phyloP scores from a whole-genome alignment of 1,140 invertebrate species.

The Formica selysi region DNA sequence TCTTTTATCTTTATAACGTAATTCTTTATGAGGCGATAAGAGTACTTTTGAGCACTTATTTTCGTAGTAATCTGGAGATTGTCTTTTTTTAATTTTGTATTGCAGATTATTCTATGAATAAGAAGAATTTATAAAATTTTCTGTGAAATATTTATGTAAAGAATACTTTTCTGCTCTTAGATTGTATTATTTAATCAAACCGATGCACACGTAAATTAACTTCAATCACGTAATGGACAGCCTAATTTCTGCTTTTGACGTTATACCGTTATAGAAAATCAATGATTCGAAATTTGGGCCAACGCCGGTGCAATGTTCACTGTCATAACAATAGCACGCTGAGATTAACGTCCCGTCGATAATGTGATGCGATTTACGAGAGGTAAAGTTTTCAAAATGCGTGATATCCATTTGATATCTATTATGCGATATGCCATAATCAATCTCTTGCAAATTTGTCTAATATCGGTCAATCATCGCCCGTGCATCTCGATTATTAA shows the following conservation, averaged over 20 bases:
- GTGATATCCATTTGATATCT: conserved; percentile 9
- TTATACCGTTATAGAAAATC: conserved; percentile 46
- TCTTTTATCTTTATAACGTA: not conserved
- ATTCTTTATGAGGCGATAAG: not conserved
- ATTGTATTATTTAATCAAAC: conserved; percentile 28
- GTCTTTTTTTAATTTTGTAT: too few species aligned
- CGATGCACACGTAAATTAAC: conserved; percentile 32
- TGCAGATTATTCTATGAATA: too few species aligned
- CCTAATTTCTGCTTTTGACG: conserved; percentile 55
- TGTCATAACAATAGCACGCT: conserved; percentile 30
- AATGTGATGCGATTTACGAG: conserved; percentile 11
- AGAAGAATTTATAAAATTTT: not conserved
- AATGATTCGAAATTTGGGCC: conserved; percentile 54
- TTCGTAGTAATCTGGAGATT: not conserved
- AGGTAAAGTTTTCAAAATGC: conserved; percentile 30
- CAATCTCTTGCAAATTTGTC: conserved; percentile 13
- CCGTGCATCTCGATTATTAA: conserved; percentile 47
- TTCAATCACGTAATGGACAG: conserved; percentile 32
- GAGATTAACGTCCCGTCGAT: conserved; percentile 12
- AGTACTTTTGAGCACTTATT: not conserved
- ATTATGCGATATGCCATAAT: not conserved
- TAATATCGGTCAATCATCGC: conserved; percentile 29
- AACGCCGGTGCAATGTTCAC: conserved; percentile 8
- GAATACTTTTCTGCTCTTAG: not conserved
- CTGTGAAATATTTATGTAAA: not conserved